Evolutionary conservation across 2,888 invertebrate species (phyloP).

Genomic region (Orchesella flavescens): DNA sequence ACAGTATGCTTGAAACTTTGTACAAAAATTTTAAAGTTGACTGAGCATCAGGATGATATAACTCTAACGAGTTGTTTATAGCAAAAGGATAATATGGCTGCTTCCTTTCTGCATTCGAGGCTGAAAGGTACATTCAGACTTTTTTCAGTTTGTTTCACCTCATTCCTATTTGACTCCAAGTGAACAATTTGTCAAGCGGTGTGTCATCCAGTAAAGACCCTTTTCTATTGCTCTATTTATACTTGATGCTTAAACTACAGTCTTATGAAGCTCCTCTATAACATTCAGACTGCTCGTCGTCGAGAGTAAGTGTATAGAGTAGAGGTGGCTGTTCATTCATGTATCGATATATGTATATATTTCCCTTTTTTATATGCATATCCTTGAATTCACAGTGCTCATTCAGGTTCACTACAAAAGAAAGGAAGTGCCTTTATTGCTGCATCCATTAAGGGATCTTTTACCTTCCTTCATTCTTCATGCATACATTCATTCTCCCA

Average conservation of each 20-base stretch:
- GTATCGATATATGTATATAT: background rate
- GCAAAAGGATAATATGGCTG: no score
- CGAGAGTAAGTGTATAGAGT: no score
- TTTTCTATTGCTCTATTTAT: conserved; percentile 37
- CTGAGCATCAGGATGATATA: background rate
- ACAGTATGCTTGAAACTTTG: no score
- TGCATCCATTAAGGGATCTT: conserved; percentile 57
- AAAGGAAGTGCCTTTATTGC: conserved; percentile 61
- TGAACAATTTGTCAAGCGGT: conserved; percentile 72
- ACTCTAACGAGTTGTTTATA: conserved; percentile 9
- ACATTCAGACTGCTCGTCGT: background rate
- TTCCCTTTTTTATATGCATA: background rate
- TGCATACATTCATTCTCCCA: conserved; percentile 10
- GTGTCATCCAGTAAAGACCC: conserved; percentile 63
- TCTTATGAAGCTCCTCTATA: background rate
- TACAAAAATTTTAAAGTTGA: background rate
- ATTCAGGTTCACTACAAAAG: conserved; percentile 43
- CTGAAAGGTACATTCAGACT: conserved; percentile 23
- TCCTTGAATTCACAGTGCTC: conserved; percentile 45
- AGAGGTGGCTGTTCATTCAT: background rate
- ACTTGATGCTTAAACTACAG: conserved; percentile 1
- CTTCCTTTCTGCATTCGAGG: background rate
- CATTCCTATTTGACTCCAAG: conserved; percentile 68
- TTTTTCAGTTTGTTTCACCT: conserved; percentile 59
- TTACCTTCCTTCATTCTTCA: background rate